Conservation (phyloP, 1,140 invertebrate species). For the Lucilia cuprina region DNA sequence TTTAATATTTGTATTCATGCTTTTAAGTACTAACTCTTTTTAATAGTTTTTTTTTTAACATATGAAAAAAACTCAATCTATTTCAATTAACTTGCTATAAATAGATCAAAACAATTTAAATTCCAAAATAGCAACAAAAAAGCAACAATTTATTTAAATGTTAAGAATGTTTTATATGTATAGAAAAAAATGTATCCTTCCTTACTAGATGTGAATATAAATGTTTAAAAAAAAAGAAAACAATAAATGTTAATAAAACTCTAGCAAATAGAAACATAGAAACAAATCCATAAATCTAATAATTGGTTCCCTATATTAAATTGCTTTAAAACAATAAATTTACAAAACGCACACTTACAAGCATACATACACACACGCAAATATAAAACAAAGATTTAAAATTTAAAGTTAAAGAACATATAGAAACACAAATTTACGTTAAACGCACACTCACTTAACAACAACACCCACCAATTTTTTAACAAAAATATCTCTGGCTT, state of each 20-base stretch:
- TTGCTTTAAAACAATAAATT: neutral
- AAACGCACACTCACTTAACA: too few relatives aligned
- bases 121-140: too few relatives aligned
- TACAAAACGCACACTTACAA: neutral
- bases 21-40: too few relatives aligned
- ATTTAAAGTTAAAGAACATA: neutral
- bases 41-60: too few relatives aligned
- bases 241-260: neutral
- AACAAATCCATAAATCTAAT: neutral
- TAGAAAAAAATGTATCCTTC: neutral
- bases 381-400: neutral
- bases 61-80: too few relatives aligned
- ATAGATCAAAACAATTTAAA: too few relatives aligned
- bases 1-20: too few relatives aligned
- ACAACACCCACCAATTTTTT: too few relatives aligned
- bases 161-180: neutral
- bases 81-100: too few relatives aligned
- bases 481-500: too few relatives aligned
- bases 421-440: neutral
- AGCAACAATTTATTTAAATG: neutral
- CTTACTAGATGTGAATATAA: neutral
- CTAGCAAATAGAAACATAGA: neutral
- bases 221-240: neutral
- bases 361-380: neutral
- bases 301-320: neutral